Conservation (phyloP, 2,888 invertebrate species). For the Panopea generosa region DNA sequence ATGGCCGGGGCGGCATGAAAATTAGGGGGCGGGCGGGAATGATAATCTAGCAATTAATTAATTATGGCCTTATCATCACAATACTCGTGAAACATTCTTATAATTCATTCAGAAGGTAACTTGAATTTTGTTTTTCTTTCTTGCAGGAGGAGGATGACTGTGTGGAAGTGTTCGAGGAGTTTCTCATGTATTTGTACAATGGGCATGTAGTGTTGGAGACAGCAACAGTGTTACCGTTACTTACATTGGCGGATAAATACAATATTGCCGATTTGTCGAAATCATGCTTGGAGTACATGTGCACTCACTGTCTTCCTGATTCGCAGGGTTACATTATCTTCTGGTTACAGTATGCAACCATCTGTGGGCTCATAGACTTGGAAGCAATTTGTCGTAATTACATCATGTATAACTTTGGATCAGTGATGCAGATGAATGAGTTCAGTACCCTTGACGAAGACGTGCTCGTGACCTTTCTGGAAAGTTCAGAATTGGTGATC, state of each 20-base stretch:
- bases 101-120: no score
- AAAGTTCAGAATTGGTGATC: conserved; percentile 94
- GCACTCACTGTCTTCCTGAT: conserved; percentile 93
- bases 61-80: no score
- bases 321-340: conserved; percentile 92
- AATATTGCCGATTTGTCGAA: conserved; percentile 95
- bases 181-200: conserved; percentile 95
- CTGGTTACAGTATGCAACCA: conserved; percentile 96
- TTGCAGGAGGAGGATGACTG: conserved; percentile 94
- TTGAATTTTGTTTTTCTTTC: background rate
- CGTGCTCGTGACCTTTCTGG: conserved; percentile 91
- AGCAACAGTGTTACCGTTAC: conserved; percentile 93
- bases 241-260: conserved; percentile 97
- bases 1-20: no score
- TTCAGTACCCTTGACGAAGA: conserved; percentile 94
- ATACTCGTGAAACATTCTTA: no score
- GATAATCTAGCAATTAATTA: no score
- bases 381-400: conserved; percentile 84
- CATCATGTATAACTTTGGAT: conserved; percentile 95
- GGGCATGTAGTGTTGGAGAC: conserved; percentile 92
- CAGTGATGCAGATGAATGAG: conserved; percentile 92
- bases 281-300: conserved; percentile 95
- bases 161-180: conserved; percentile 93
- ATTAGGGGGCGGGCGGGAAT: no score
- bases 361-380: conserved; percentile 91